Conservation (phyloP, 2,888 invertebrate genomes). For the Dendrolimus houi region DNA sequence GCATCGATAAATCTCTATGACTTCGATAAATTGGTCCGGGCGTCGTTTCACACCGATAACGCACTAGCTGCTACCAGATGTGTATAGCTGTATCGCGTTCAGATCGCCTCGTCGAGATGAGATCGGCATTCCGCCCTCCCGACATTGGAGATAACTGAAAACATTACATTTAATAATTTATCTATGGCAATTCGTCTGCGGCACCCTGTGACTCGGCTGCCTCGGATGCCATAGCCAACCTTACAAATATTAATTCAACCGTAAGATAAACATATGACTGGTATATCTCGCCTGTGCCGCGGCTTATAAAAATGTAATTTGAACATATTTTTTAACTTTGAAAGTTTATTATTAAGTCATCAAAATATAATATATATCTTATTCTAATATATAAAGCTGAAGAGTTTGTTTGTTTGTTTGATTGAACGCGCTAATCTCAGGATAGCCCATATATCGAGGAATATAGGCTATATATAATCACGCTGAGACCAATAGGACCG, state of each 20-base stretch:
- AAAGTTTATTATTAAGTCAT: too few species aligned
- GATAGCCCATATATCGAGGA: too few species aligned
- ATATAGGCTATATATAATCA: too few species aligned
- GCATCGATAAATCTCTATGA: constrained; percentile 54
- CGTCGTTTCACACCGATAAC: constrained; percentile 51
- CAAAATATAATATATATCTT: too few species aligned
- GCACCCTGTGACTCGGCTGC: constrained; percentile 22
- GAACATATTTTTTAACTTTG: too few species aligned
- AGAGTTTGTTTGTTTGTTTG: too few species aligned
- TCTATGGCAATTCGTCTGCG: constrained; percentile 47
- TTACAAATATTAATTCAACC: constrained; percentile 23
- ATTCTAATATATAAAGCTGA: too few species aligned
- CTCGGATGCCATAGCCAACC: constrained; percentile 13
- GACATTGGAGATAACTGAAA: constrained; percentile 49
- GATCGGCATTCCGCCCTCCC: constrained; percentile 43
- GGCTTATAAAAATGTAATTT: not conserved
- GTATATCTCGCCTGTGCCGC: constrained; percentile 7
- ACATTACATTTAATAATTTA: constrained; percentile 52
- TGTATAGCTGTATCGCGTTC: constrained; percentile 40
- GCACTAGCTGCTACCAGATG: constrained; percentile 55
- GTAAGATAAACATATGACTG: constrained; percentile 14
- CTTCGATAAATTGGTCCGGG: constrained; percentile 57
- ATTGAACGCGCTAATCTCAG: too few species aligned
- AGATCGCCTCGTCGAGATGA: constrained; percentile 45
- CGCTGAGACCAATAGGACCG: too few species aligned